A percentile compares a stretch with the other conserved stretches of the same genome.
Evolutionary conservation across 2,888 invertebrate species (phyloP).

Genomic region (Ichneumon xanthorius): DNA sequence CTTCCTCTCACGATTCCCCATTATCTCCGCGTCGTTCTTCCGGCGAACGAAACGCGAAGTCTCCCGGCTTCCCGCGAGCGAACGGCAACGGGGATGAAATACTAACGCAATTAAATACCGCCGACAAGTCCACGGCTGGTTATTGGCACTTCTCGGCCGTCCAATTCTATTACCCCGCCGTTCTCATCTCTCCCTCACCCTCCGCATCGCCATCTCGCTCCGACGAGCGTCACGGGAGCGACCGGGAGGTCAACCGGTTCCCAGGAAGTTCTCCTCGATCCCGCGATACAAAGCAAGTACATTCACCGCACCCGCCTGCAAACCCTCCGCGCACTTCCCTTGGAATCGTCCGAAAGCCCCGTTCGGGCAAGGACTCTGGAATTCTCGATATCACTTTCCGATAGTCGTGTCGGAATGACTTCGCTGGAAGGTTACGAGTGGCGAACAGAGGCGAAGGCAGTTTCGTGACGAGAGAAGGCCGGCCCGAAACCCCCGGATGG

Average conservation of each 20-base stretch:
- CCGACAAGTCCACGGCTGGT: conserved; percentile 80
- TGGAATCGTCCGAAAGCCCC: conserved; percentile 75
- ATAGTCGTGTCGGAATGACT: conserved; percentile 71
- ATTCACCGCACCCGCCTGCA: conserved; percentile 31
- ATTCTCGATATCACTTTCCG: conserved; percentile 80
- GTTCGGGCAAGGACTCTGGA: conserved; percentile 74
- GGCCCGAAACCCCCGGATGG: conserved; percentile 19
- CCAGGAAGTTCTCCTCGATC: conserved; percentile 25
- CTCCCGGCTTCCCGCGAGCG: conserved; percentile 43
- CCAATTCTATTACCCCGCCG: conserved; percentile 82
- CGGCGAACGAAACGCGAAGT: too few relatives aligned
- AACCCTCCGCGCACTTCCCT: conserved; percentile 36
- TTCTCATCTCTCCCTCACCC: conserved; percentile 65
- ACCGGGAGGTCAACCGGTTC: not conserved
- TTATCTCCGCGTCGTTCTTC: too few relatives aligned
- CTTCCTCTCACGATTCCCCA: too few relatives aligned
- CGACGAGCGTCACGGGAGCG: too few relatives aligned
- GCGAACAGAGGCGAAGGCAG: conserved; percentile 21
- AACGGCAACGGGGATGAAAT: conserved; percentile 76
- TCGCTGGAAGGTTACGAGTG: conserved; percentile 55
- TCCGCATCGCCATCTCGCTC: conserved; percentile 48
- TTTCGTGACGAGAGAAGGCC: conserved; percentile 22
- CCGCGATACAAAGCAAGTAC: conserved; percentile 75
- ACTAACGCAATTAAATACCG: conserved; percentile 83
- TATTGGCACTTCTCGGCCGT: conserved; percentile 82